Base-by-base conservation (phyloP, 2,797 vertebrate species). In the Pseudochirops corinnae region DNA sequence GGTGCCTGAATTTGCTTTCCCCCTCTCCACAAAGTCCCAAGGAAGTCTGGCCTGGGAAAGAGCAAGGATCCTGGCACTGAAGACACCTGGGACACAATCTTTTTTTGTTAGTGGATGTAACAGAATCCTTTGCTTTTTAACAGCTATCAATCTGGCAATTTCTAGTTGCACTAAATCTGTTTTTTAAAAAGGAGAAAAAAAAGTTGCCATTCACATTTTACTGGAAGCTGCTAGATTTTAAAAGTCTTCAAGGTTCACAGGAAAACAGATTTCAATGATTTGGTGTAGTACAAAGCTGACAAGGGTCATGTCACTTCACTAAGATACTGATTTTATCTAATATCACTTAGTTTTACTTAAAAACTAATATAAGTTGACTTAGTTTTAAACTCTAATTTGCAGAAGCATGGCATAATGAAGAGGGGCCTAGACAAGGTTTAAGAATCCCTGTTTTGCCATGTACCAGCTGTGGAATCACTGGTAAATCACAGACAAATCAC, bases 111-210 rank as follows among this genome's bases (percentile, higher is more conserved):
- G 4, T 0, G 12, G 91, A 91, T 92, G 90, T 91, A 94, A 33
- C 33, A n/a, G 24, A 56, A 90, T 94, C 33, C 24, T 33, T 90
- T 55, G 11, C 24, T 56, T 90, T 96, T 94, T 94, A 93, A 56
- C 31, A 95, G 95, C 94, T 94, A 91, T 95, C 95, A 95, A 93
- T 56, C 67, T 39, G 93, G 96, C 91, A 96, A 55, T 95, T 97
- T 95, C 92, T 94, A 96, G 94, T 95, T 97, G 96, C 56, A 96
- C 95, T 74, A 93, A 96, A 57, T 94, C 94, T 96, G 92, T 94
- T 92, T 96, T 96, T 50, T 50, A 94, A 91, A 60, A 96, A 96
- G 92, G 97, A 96, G 57, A 93, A 96, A 95, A 93, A 87, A 82
- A 97, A 93, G 92, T 74, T 94, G 91, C 95, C 95, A 93, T 92